Evolutionary conservation across 64 coral and sea anemone genomes (phyloP).

Genomic region (Montipora efflorescens): DNA sequence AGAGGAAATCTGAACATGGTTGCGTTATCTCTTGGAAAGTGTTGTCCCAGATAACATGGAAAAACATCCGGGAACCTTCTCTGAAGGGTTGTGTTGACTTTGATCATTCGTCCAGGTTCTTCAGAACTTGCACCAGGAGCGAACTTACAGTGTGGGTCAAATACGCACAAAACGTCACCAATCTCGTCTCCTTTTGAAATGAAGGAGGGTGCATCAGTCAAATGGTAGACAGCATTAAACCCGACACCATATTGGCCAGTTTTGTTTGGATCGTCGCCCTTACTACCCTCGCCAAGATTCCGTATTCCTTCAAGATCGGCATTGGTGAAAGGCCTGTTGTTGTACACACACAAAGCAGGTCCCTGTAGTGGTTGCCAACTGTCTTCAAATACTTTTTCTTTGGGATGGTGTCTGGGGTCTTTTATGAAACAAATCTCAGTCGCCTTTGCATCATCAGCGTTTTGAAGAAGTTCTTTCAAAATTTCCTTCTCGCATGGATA

Average conservation of each 20-base stretch:
- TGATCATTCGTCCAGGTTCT: constrained; percentile 68
- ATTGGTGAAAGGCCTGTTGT: constrained; percentile 80
- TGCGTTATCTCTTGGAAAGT: too few species aligned
- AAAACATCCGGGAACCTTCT: too few species aligned
- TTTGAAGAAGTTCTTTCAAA: constrained; percentile 94
- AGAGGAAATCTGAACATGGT: too few species aligned
- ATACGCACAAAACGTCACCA: constrained; percentile 78
- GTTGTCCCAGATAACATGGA: too few species aligned
- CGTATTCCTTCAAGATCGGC: constrained; percentile 78
- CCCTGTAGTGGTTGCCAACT: constrained; percentile 86
- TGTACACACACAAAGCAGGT: constrained; percentile 87
- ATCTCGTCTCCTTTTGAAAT: constrained; percentile 65
- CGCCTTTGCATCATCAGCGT: constrained; percentile 95
- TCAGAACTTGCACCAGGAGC: constrained; percentile 50
- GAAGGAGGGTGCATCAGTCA: constrained; percentile 87
- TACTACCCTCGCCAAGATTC: constrained; percentile 84
- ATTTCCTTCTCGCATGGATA: constrained; percentile 83
- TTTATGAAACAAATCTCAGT: constrained; percentile 83
- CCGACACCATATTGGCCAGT: constrained; percentile 94
- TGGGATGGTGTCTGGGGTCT: constrained; percentile 68
- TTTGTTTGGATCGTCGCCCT: constrained; percentile 95
- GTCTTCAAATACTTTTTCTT: constrained; percentile 76
- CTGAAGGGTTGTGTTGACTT: not conserved
- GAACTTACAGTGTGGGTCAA: constrained; percentile 80
- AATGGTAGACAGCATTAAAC: constrained; percentile 94